These are phyloP conservation scores for Catotricha subobsoleta DNA, from an alignment of 2,888 invertebrate genomes.

Conservation along the genomic window DNA sequence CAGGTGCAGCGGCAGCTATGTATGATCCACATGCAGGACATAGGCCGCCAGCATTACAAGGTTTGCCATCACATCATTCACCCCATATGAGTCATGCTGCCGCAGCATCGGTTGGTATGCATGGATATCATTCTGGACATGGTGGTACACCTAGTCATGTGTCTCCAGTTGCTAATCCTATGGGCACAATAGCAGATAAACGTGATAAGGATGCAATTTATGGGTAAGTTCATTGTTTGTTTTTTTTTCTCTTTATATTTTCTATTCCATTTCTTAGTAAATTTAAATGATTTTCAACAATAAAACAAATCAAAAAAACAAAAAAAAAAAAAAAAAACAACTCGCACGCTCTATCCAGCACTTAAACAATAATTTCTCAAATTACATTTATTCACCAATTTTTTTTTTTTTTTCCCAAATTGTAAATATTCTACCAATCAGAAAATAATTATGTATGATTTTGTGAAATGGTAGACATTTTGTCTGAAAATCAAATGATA, in stretches of 20 bases:
- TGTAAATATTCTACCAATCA: too few species aligned
- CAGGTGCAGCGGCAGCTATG: slow-evolving; percentile 40
- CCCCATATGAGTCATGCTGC: slow-evolving; percentile 61
- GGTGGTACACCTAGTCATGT: slow-evolving; percentile 54
- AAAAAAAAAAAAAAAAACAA: too few species aligned
- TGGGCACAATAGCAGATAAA: slow-evolving; percentile 76
- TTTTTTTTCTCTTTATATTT: neutral
- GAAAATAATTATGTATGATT: too few species aligned
- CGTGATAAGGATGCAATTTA: slow-evolving; percentile 97
- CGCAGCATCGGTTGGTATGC: slow-evolving; percentile 40
- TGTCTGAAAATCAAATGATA: too few species aligned
- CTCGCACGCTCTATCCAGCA: too few species aligned
- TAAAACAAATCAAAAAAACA: too few species aligned
- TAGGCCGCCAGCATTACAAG: slow-evolving; percentile 38
- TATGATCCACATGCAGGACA: slow-evolving; percentile 60
- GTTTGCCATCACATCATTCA: slow-evolving; percentile 55
- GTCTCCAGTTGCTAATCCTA: slow-evolving; percentile 67
- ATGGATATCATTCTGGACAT: slow-evolving; percentile 37
- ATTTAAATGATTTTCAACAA: too few species aligned
- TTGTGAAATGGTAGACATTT: too few species aligned
- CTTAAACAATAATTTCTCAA: too few species aligned
- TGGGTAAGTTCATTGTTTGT: slow-evolving; percentile 54
- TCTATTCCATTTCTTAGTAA: too few species aligned
- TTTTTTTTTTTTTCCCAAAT: too few species aligned
- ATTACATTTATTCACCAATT: too few species aligned